Conservation (phyloP, 2,888 invertebrate species). For the Drosophila subquinaria region DNA sequence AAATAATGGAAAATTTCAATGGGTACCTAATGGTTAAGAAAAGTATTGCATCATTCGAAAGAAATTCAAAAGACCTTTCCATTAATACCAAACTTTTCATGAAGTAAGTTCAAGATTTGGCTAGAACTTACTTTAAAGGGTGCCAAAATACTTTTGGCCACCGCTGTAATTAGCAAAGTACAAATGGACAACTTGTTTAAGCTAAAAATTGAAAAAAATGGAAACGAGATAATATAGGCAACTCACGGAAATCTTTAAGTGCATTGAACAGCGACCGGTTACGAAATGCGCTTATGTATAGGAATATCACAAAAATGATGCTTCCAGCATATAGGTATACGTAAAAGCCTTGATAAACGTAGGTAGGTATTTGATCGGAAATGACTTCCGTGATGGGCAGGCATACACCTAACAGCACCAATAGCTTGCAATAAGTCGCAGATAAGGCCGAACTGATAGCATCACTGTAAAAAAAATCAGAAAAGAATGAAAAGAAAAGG, state of each 20-base stretch:
- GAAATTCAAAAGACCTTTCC: no score
- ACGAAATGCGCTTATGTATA: slow-evolving; percentile 89
- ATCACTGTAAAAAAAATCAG: slow-evolving; percentile 86
- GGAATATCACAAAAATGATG: slow-evolving; percentile 91
- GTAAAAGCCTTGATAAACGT: slow-evolving; percentile 94
- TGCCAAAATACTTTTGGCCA: no score
- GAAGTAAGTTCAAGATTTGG: no score
- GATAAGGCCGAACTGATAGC: slow-evolving; percentile 91
- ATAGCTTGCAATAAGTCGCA: slow-evolving; percentile 93
- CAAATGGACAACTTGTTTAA: neutral
- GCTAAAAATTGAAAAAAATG: neutral
- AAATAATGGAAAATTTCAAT: no score
- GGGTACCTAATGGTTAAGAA: no score
- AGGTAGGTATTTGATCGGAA: slow-evolving; percentile 90
- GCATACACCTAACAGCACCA: slow-evolving; percentile 93
- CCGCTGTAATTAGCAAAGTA: neutral
- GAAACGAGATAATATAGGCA: neutral
- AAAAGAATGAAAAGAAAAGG: neutral
- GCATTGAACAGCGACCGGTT: slow-evolving; percentile 88
- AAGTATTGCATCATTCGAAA: no score
- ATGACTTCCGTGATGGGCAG: slow-evolving; percentile 95
- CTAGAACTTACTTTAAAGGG: no score
- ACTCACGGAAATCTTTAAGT: slow-evolving; percentile 86
- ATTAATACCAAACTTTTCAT: no score
- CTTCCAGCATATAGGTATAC: slow-evolving; percentile 92